Base-by-base conservation (phyloP, 2,888 invertebrate genomes). In the Lycocerus yunnanus region DNA sequence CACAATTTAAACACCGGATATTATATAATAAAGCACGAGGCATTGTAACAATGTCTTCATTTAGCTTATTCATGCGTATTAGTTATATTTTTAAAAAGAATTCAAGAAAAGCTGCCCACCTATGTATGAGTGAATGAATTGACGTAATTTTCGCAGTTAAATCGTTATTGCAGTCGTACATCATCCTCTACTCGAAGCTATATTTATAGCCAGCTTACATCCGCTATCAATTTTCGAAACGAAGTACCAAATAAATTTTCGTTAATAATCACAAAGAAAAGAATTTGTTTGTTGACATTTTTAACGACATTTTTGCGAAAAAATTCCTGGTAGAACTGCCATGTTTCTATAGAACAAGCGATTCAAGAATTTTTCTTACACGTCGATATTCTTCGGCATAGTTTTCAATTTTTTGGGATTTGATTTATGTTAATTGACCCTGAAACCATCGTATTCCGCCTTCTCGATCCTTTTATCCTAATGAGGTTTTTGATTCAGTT, bases 81-180 rank as follows among this genome's bases (percentile, higher is more conserved):
- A 68, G 27, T 58, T 68, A 58, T 68, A 68, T 68, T 15, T 68
- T 20, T 16, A 24, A 63, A 63, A 18, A 63, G 27, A 21, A 70
- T 70, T 65, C 65, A 70, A 70, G 20, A 65, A 58, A 60, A 59
- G 61, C 20, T 58, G 68, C 68, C 66, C 67, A 63, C 61, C 60
- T 70, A 70, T 70, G 18, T 18, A 6, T 43, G 43, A 69, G 58
- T 73, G 73, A 73, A 73, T 73, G 73, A 73, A 73, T 73, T 73
- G 73, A 73, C 73, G 73, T 73, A 73, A 70, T 60, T 58, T 61
- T 72, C 68, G 68, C 68, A 72, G 72, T 60, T 68, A 15, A 58
- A 71, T 43, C 63, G 24, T 71, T 71, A 65, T 66, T 67, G 68
- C 67, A 68, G 68, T 67, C 72, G 27, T 72, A 72, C 72, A 68